These are phyloP conservation scores for Synodontis membranacea DNA, from an alignment of 2,113 vertebrate genomes.

Conservation along the genomic window DNA sequence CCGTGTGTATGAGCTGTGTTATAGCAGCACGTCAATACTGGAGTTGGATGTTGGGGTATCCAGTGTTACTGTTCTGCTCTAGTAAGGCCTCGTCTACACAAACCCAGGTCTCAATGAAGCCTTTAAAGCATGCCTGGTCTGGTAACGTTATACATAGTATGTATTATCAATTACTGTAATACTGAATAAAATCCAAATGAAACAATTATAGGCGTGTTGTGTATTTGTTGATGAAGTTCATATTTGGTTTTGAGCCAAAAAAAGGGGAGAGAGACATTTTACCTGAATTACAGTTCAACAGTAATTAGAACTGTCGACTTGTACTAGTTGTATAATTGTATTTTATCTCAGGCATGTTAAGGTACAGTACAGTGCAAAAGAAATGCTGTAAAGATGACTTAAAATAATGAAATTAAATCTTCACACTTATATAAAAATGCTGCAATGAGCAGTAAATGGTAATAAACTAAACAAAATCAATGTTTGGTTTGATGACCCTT, in stretches of 20 bases:
- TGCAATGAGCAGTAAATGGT: too few relatives aligned
- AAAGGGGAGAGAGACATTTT: background rate
- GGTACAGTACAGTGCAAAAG: too few relatives aligned
- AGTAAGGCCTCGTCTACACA: constrained; percentile 67
- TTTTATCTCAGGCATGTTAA: background rate
- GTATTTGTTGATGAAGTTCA: background rate
- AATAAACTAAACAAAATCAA: too few relatives aligned
- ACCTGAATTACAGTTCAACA: background rate
- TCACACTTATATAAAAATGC: too few relatives aligned
- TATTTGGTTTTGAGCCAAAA: background rate
- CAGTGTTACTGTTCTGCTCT: constrained; percentile 83
- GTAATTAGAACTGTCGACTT: background rate
- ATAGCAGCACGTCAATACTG: constrained; percentile 84
- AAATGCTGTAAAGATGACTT: too few relatives aligned
- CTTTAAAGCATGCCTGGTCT: background rate
- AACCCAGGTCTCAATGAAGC: background rate
- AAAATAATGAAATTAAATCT: too few relatives aligned
- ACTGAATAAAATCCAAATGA: background rate
- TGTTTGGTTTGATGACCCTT: too few relatives aligned
- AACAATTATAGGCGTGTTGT: background rate
- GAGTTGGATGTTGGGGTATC: constrained; percentile 73
- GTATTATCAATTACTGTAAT: background rate
- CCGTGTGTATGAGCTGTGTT: constrained; percentile 63
- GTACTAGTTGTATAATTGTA: background rate
- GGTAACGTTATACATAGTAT: background rate